These are phyloP conservation scores for Alloscopus bannaensis DNA, from an alignment of 2,888 invertebrate species.

Conservation along the genomic window DNA sequence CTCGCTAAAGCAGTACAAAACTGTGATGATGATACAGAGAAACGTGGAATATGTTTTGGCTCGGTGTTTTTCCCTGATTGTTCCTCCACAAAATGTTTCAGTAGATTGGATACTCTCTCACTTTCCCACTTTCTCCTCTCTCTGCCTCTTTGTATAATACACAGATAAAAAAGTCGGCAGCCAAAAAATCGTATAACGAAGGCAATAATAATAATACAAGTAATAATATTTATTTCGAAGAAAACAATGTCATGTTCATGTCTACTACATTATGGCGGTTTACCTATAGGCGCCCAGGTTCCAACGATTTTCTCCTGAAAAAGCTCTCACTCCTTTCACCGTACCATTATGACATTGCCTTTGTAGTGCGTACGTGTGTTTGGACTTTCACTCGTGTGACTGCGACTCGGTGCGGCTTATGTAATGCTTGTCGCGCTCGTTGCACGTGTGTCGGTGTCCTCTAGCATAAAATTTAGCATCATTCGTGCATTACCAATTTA, in stretches of 20 bases:
- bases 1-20: not conserved
- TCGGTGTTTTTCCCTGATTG: not conserved
- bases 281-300: too few relatives aligned
- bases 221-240: not conserved
- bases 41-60: not conserved
- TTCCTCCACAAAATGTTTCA: not conserved
- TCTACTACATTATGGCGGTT: too few relatives aligned
- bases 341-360: too few relatives aligned
- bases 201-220: conserved; percentile 17
- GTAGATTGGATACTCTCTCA: too few relatives aligned
- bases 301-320: too few relatives aligned
- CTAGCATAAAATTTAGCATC: not conserved
- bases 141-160: conserved; percentile 6
- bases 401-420: too few relatives aligned
- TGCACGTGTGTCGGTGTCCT: not conserved
- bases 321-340: too few relatives aligned
- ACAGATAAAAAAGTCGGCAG: conserved; percentile 1
- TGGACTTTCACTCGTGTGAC: too few relatives aligned
- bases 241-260: too few relatives aligned
- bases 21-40: not conserved
- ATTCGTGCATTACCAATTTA: conserved; percentile 5
- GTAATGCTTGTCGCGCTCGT: too few relatives aligned
- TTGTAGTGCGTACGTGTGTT: too few relatives aligned
- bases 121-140: too few relatives aligned
- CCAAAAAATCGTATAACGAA: conserved; percentile 17